Base-by-base conservation (phyloP, 1,140 invertebrate genomes). In the Drosophila tropicalis region DNA sequence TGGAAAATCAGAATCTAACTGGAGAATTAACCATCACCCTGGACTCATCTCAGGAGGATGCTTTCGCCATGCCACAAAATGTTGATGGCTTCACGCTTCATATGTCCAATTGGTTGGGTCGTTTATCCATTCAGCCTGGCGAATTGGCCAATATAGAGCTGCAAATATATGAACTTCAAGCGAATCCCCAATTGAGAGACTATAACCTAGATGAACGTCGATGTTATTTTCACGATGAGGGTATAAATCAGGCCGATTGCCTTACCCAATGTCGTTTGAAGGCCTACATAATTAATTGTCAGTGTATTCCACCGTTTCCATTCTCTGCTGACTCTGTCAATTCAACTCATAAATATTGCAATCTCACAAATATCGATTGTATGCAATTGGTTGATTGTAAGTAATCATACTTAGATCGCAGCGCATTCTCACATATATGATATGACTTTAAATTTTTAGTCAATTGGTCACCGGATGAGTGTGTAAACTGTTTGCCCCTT, bases 21-120 rank as follows among this genome's bases (percentile, higher is more conserved):
- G 65, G 51, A 10, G 32, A 68, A 9, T 62, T 86, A 0, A 65
- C 44, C 0, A 32, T 87, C 0, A 69, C 58, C 1, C 5, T 87
- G 1, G 81, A 87, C 25, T 75, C 75, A 25, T 87, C 83, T 0
- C 56, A 51, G 0, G 60, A 40, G 3, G 83, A 87, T 71, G 72
- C 57, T 39, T 77, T 74, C 54, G 17, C 40, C 2, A 44, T 69
- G 54, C 22, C 67, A 17, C 70, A 17, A 1, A 76, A 60, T 15
- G 39, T 39, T 17, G 51, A 6, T 1, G 67, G 69, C 13, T 76
- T 83, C n/a, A 87, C 29, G 32, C n/a, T 73, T 0, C 76, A 87
- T 63, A 10, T 70, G 32, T 67, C 76, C 12, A 72, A 56, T 41
- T 79, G 76, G 76, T 25, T 62, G 70, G 80, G 76, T 6, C 41